Evolutionary conservation across 2,113 vertebrate species (phyloP).

Genomic region (Peromyscus leucopus): DNA sequence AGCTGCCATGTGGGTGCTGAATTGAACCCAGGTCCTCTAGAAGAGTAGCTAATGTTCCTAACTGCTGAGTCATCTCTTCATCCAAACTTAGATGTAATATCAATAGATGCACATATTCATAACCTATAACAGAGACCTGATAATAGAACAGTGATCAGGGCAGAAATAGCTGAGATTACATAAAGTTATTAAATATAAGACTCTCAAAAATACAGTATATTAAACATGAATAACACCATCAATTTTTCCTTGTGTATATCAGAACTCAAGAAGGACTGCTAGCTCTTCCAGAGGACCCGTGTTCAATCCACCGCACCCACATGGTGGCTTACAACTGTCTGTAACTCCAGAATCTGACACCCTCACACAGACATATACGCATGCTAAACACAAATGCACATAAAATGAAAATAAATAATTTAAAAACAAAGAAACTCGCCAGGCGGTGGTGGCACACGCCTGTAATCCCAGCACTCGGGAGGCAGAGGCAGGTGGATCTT

Average conservation of each 20-base stretch:
- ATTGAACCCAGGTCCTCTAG: background rate
- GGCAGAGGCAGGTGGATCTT: no score
- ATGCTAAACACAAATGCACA: no score
- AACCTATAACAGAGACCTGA: conserved; percentile 18
- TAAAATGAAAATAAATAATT: background rate
- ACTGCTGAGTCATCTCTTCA: background rate
- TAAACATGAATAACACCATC: conserved; percentile 40
- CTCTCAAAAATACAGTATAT: background rate
- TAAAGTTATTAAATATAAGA: conserved; percentile 34
- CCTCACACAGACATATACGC: no score
- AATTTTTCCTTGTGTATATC: background rate
- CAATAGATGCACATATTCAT: background rate
- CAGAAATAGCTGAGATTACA: conserved; percentile 6
- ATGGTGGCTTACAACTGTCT: no score
- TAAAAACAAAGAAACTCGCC: no score
- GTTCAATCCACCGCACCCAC: no score
- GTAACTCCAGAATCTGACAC: no score
- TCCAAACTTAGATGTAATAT: background rate
- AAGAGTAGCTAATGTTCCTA: background rate
- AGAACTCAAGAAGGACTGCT: background rate
- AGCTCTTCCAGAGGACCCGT: background rate
- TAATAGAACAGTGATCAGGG: background rate
- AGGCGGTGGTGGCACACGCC: no score
- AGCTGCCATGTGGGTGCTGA: background rate
- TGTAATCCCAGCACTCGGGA: no score